Evolutionary conservation across 2,888 invertebrate species (phyloP).

Genomic region (Zeuzera pyrina): DNA sequence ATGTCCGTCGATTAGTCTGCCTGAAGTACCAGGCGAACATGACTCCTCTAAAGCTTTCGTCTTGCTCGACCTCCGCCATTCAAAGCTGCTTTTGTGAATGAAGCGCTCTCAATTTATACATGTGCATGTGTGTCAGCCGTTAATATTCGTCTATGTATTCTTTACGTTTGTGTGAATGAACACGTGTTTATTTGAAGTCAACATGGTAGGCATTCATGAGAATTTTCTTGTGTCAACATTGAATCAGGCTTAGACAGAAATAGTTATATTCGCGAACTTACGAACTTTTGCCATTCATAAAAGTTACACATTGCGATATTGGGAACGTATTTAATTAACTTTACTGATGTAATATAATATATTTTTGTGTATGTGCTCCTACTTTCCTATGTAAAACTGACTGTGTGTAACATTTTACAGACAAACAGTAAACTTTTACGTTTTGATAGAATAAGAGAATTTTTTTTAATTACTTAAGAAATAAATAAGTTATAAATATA

Average conservation of each 20-base stretch:
- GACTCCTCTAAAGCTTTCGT: constrained; percentile 47
- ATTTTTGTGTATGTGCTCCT: too few relatives aligned
- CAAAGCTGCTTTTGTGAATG: constrained; percentile 47
- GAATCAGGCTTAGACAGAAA: constrained; percentile 54
- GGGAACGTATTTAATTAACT: too few relatives aligned
- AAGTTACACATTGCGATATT: too few relatives aligned
- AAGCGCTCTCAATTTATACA: constrained; percentile 22
- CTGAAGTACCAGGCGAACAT: constrained; percentile 53
- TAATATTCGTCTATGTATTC: background rate
- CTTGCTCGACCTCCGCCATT: constrained; percentile 37
- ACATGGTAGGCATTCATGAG: constrained; percentile 67
- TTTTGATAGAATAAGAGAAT: too few relatives aligned
- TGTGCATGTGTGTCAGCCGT: too few relatives aligned
- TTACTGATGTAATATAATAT: too few relatives aligned
- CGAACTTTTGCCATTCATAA: background rate
- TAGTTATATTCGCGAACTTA: constrained; percentile 26
- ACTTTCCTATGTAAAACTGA: too few relatives aligned
- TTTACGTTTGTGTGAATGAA: constrained; percentile 30
- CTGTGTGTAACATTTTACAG: too few relatives aligned
- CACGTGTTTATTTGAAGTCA: constrained; percentile 62
- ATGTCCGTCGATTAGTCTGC: constrained; percentile 56
- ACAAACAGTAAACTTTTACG: too few relatives aligned
- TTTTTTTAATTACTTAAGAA: too few relatives aligned
- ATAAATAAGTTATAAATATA: too few relatives aligned
- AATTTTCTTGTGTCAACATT: constrained; percentile 68